These are phyloP conservation scores for Stigmatopora argus DNA, from an alignment of 2,113 vertebrate genomes.

Conservation along the genomic window DNA sequence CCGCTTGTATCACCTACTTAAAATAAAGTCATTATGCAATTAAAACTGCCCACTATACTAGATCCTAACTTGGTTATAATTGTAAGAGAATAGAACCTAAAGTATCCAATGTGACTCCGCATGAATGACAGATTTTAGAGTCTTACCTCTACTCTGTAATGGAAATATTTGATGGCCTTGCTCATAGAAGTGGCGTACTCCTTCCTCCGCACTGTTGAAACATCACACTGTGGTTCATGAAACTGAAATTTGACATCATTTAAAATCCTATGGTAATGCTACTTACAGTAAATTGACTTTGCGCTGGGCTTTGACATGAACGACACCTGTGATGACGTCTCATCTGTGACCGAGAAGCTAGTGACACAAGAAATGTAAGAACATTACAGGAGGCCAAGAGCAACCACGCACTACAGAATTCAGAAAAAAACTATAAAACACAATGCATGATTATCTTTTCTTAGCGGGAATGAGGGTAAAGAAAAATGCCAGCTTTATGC, in stretches of 20 bases:
- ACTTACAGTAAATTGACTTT: constrained; percentile 83
- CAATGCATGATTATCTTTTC: background rate
- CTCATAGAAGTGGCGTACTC: constrained; percentile 71
- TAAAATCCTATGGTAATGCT: background rate
- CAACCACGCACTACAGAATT: background rate
- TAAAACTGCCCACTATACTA: too few species aligned
- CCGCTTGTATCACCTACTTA: too few species aligned
- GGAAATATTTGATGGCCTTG: constrained; percentile 60
- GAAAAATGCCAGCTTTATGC: too few species aligned
- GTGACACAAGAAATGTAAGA: constrained; percentile 27
- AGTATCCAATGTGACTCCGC: background rate
- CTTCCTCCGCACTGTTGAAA: constrained; percentile 77
- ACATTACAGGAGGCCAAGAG: background rate
- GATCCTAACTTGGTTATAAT: too few species aligned
- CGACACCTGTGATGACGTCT: constrained; percentile 35
- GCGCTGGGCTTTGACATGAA: constrained; percentile 71
- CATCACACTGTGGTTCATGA: background rate
- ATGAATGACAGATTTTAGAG: background rate
- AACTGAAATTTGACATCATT: background rate
- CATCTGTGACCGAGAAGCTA: constrained; percentile 41
- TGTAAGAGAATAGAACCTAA: background rate
- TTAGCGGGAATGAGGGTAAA: too few species aligned
- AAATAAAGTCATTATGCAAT: too few species aligned
- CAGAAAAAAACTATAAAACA: background rate
- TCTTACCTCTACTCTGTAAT: constrained; percentile 81